Percentiles rank a stretch among this genome's conserved stretches.
These are phyloP conservation scores for Eulimnadia texana DNA, from an alignment of 1,140 invertebrate genomes.

Conservation along the genomic window DNA sequence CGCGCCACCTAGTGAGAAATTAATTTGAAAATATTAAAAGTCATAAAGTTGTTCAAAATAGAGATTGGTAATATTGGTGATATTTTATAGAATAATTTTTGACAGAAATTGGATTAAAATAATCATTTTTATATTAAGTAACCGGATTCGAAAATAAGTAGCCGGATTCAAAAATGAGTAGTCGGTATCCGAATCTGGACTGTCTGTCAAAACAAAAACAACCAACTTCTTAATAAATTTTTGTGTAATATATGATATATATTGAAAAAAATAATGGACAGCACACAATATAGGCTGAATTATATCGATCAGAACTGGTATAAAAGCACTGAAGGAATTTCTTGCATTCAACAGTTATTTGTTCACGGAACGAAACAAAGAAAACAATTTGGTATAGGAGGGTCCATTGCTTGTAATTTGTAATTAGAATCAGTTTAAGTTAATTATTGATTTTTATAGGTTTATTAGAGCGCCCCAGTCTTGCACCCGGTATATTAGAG, in stretches of 20 bases:
- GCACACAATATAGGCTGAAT: background rate
- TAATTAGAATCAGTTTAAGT: slow-evolving; percentile 15
- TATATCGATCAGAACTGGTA: slow-evolving; percentile 27
- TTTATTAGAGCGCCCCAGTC: slow-evolving; percentile 36
- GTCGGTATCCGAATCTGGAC: too few relatives aligned
- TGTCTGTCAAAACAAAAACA: too few relatives aligned
- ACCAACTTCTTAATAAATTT: too few relatives aligned
- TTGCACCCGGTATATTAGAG: slow-evolving; percentile 36
- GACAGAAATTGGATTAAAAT: too few relatives aligned
- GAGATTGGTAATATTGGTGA: too few relatives aligned
- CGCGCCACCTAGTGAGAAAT: background rate
- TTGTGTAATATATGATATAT: background rate
- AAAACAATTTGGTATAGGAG: slow-evolving; percentile 30
- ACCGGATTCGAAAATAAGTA: too few relatives aligned
- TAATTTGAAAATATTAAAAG: background rate
- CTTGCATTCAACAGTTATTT: slow-evolving; percentile 33
- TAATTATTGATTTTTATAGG: slow-evolving; percentile 31
- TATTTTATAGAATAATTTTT: too few relatives aligned
- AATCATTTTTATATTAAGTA: too few relatives aligned
- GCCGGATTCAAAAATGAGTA: too few relatives aligned
- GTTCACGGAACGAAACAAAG: slow-evolving; percentile 29
- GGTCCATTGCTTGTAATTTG: slow-evolving; percentile 2
- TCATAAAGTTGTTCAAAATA: too few relatives aligned
- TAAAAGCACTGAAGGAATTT: slow-evolving; percentile 31
- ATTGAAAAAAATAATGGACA: background rate